Evolutionary conservation across 2,888 invertebrate species (phyloP), one percentile per base, ranked within the genome.

Genomic region (Volucella zonaria): DNA sequence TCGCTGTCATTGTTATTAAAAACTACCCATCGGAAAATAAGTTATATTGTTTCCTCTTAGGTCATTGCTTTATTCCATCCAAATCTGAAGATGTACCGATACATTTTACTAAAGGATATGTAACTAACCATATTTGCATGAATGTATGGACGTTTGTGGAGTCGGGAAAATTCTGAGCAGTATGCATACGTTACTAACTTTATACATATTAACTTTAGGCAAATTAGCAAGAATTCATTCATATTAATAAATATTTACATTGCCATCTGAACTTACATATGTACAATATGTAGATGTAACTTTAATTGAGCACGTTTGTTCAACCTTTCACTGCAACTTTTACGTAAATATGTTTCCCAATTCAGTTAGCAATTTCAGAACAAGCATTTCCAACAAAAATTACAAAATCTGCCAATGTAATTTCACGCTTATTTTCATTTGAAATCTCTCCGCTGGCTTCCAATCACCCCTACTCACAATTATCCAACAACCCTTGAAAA

Each of bases 341-440:
- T 54, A 12, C 18, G 52, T 45, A 66, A 76, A 76, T 71, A 76
- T 76, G 81, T 66, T 59, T n/a, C 51, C 15, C 43, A 71, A 70
- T 66, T 66, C 59, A 54, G 66, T 73, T 78, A 78, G 52, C 77
- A 71, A 62, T 23, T 64, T 54, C 23, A 8, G 15, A 66, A 64
- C 64, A 73, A 73, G 54, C 64, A 74, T 64, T 64, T 56, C 14
- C 51, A 47, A 68, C 43, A 52, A 58, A 43, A 58, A 71, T 81
- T 64, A 58, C 45, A 76, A 82, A 76, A 77, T 66, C 70, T 82
- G 61, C 77, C 73, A 78, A 82, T 82, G 77, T 82, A 82, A 82
- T 82, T 82, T 82, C 73, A 77, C 78, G 82, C 77, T 82, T 82
- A 67, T 82, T 82, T 78, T 82, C 77, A 78, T 62, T 78, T 43